Percentiles rank a stretch among this genome's conserved stretches.
These are phyloP conservation scores for Ochropacha duplaris DNA, from an alignment of 2,888 invertebrate genomes.

Conservation along the genomic window DNA sequence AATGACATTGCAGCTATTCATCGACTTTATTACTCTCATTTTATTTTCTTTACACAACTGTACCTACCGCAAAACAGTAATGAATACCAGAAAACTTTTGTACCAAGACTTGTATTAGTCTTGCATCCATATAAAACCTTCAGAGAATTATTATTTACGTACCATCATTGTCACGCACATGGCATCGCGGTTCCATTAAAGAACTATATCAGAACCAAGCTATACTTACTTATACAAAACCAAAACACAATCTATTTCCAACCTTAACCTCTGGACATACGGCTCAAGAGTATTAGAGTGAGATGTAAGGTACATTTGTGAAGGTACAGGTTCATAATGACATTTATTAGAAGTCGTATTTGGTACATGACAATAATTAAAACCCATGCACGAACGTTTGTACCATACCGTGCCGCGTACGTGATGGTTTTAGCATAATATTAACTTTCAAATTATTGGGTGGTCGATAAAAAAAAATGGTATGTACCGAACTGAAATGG, in stretches of 20 bases:
- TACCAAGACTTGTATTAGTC: conserved; percentile 40
- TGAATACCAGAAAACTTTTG: conserved; percentile 52
- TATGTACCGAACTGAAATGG: not conserved
- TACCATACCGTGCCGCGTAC: conserved; percentile 76
- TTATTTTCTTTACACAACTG: not conserved
- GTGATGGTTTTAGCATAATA: conserved; percentile 70
- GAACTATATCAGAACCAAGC: conserved; percentile 64
- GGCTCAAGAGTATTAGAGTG: conserved; percentile 13
- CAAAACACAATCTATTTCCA: conserved; percentile 16
- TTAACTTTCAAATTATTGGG: conserved; percentile 65
- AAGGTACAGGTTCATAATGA: conserved; percentile 74
- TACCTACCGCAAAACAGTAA: conserved; percentile 8
- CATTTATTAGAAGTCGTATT: conserved; percentile 81
- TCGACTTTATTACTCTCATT: not conserved
- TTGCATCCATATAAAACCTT: conserved; percentile 69
- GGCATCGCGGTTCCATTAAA: conserved; percentile 75
- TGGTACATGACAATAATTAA: conserved; percentile 82
- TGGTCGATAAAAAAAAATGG: conserved; percentile 41
- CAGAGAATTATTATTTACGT: conserved; percentile 65
- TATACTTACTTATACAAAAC: conserved; percentile 14
- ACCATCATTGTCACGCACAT: conserved; percentile 79
- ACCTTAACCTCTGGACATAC: conserved; percentile 22
- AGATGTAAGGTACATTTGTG: conserved; percentile 34
- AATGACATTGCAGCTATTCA: not conserved
- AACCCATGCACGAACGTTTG: conserved; percentile 79